phyloP scores from a whole-genome alignment of 2,888 invertebrate genomes.

The Timema podura region DNA sequence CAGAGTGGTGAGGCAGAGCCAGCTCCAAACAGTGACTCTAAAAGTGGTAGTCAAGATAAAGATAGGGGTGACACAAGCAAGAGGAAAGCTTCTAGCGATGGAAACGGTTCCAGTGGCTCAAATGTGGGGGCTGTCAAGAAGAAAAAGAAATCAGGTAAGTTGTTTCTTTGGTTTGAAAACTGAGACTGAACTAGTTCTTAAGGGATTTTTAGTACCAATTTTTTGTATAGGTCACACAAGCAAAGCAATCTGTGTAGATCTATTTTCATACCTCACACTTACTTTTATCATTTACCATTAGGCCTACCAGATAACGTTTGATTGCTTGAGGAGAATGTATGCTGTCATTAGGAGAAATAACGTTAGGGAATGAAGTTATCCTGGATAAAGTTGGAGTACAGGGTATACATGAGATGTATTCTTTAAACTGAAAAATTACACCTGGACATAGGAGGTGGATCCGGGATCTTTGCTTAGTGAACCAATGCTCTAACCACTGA shows the following conservation, averaged over 20 bases:
- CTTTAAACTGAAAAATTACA: too few relatives aligned
- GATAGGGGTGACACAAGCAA: conserved; percentile 19
- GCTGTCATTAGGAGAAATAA: too few relatives aligned
- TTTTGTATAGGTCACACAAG: background rate
- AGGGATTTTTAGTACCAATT: too few relatives aligned
- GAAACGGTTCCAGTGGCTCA: conserved; percentile 17
- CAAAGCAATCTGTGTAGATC: background rate
- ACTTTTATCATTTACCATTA: too few relatives aligned
- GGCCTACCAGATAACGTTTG: too few relatives aligned
- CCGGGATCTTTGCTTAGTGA: too few relatives aligned
- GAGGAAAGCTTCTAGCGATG: conserved; percentile 20
- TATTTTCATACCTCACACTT: background rate
- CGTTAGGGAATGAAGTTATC: too few relatives aligned
- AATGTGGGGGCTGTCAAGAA: conserved; percentile 20
- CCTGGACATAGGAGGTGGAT: too few relatives aligned
- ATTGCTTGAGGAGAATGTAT: too few relatives aligned
- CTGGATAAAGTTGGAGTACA: too few relatives aligned
- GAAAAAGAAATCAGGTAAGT: conserved; percentile 25
- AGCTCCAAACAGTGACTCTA: conserved; percentile 14
- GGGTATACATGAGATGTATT: too few relatives aligned
- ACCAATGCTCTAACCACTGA: too few relatives aligned
- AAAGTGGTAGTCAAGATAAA: conserved; percentile 4
- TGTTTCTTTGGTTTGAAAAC: background rate
- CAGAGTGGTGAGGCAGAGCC: conserved; percentile 21
- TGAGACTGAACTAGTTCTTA: background rate